Evolutionary conservation across 2,888 invertebrate species (phyloP), one percentile per base, ranked within the genome.

Genomic region (Tortricodes alternella): DNA sequence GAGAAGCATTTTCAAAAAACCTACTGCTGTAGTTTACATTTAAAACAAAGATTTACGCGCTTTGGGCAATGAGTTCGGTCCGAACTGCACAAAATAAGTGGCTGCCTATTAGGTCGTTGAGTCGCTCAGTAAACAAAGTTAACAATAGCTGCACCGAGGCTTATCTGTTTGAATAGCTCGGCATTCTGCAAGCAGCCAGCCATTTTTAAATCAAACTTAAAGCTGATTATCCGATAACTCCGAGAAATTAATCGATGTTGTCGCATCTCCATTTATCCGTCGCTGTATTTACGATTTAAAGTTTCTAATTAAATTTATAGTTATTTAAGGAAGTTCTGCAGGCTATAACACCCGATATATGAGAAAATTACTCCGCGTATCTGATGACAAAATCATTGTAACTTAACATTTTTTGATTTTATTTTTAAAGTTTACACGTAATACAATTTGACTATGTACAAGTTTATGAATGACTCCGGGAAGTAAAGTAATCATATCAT

Each of bases 111-210:
- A 19, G 15, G 4, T 43, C 8, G 16, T 24, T 16, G n/a, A 18
- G 21, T 32, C 21, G 18, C 15, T 46, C 23, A 39, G 48, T 48
- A 41, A 53, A 53, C 46, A 48, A 41, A 50, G 16, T 48, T 19
- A 41, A 34, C 34, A 27, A 48, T 34, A 15, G 19, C 24, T 9
- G 32, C 39, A 53, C 4, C 46, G 23, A 1, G 5, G 6, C 19
- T 8, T 34, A 39, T 48, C 34, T 34, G 32, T 18, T 29, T 34
- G 23, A 34, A 24, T 5, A 29, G 18, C n/a, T 44, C 27, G 8
- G 15, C 16, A 9, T 16, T 46, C 37, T 29, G 15, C 19, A 8
- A 23, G 27, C 37, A 23, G 13, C 8, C 19, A 15, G 18, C 37
- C n/a, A 24, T 23, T 35, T 43, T 35, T 13, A 29, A 46, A 38